A percentile compares a stretch with the other conserved stretches of the same genome.
phyloP scores from a whole-genome alignment of 2,797 vertebrate species.

The Pteronotus mesoamericanus region DNA sequence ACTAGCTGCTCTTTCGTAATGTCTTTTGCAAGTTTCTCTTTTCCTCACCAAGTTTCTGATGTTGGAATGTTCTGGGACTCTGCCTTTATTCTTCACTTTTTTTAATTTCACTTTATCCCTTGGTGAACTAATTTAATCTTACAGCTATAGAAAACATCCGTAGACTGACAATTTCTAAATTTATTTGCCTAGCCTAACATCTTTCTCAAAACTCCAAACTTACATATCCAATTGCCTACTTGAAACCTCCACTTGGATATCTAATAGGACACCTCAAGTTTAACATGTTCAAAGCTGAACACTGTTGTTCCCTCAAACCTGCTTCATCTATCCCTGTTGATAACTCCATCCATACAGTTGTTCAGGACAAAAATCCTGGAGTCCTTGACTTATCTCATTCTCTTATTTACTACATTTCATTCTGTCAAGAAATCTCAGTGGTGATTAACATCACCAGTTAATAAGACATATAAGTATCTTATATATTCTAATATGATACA shows the following conservation, averaged over 20 bases:
- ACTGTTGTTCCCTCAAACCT: not conserved
- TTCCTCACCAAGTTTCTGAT: not conserved
- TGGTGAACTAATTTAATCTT: not conserved
- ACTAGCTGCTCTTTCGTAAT: not conserved
- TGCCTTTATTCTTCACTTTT: not conserved
- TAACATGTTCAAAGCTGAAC: not conserved
- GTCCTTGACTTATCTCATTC: not conserved
- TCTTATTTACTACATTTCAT: not conserved
- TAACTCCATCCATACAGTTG: not conserved
- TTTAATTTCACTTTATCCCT: not conserved
- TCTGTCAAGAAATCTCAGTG: not conserved
- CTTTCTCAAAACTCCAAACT: not conserved
- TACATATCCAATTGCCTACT: not conserved
- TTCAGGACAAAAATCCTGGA: not conserved
- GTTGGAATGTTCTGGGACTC: not conserved
- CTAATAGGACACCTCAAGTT: not conserved
- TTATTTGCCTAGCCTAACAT: not conserved
- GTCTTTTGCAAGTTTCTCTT: not conserved
- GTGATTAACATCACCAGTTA: not conserved
- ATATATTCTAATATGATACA: not conserved
- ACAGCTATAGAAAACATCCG: not conserved
- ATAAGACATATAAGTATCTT: not conserved
- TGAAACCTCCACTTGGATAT: not conserved
- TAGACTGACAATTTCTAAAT: not conserved
- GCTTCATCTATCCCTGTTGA: not conserved